These are phyloP conservation scores for Channa maculata DNA, from an alignment of 2,113 vertebrate genomes.

Conservation along the genomic window DNA sequence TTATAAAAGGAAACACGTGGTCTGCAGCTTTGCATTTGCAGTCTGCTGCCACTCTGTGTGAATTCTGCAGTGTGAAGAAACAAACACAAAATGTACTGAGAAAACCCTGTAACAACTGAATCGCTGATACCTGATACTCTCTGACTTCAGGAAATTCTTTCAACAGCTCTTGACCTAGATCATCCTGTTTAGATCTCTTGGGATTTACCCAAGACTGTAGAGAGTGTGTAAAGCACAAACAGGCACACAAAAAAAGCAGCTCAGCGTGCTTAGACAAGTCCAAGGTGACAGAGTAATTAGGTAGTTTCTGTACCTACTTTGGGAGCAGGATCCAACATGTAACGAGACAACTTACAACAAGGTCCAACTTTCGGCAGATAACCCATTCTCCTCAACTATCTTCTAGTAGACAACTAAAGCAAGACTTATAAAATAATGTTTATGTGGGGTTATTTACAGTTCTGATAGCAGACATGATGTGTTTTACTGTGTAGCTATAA, in stretches of 20 bases:
- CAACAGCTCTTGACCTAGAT: conserved; percentile 38
- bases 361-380: neutral
- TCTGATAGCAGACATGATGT: conserved; percentile 3
- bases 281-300: neutral
- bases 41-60: conserved; percentile 1
- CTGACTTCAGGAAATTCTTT: conserved; percentile 50
- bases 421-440: neutral
- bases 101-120: neutral
- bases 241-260: neutral
- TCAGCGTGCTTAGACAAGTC: conserved; percentile 49
- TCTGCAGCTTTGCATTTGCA: conserved; percentile 25
- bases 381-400: too few species aligned
- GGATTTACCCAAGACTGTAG: neutral
- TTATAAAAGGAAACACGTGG: conserved; percentile 22
- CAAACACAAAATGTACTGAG: neutral
- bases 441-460: neutral
- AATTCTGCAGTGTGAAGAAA: neutral
- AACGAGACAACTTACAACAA: conserved; percentile 49
- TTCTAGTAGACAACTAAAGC: too few species aligned
- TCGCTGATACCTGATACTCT: neutral
- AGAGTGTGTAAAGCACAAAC: neutral
- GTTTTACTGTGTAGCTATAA: conserved; percentile 25
- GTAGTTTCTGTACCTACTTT: neutral
- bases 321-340: neutral
- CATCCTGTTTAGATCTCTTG: conserved; percentile 34